phyloP scores from a whole-genome alignment of 2,888 invertebrate genomes.

The Hemaris fuciformis region DNA sequence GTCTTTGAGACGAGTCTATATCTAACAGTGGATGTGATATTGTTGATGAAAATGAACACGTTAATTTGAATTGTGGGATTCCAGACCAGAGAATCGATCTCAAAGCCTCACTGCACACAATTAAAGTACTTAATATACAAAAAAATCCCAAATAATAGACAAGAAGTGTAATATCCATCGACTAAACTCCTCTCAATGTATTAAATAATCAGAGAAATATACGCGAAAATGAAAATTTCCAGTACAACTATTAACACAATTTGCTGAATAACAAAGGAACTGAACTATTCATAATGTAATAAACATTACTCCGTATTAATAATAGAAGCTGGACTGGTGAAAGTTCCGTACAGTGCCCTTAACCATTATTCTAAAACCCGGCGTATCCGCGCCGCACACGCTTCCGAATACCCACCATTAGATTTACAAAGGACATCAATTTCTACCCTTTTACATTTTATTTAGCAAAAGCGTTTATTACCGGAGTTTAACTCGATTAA shows the following conservation, averaged over 20 bases:
- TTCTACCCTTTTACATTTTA: conserved; percentile 31
- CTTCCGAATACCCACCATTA: conserved; percentile 14
- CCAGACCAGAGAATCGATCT: too few relatives aligned
- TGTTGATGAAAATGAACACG: too few relatives aligned
- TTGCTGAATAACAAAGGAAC: neutral
- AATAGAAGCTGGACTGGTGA: conserved; percentile 9
- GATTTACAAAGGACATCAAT: conserved; percentile 6
- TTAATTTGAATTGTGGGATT: too few relatives aligned
- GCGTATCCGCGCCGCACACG: neutral
- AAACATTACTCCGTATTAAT: conserved; percentile 26
- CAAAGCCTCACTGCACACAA: too few relatives aligned
- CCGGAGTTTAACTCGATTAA: conserved; percentile 49
- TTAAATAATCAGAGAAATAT: neutral
- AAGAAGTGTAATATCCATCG: too few relatives aligned
- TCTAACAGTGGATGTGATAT: too few relatives aligned
- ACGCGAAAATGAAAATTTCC: neutral
- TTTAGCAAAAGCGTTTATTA: conserved; percentile 42
- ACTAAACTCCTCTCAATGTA: neutral
- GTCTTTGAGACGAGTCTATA: too few relatives aligned
- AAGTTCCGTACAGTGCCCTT: neutral
- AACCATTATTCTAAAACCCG: neutral
- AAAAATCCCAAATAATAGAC: too few relatives aligned
- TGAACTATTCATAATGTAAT: conserved; percentile 14
- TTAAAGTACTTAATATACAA: too few relatives aligned
- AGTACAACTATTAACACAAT: neutral